Evolutionary conservation across 2,113 vertebrate genomes (phyloP).

Genomic region (Scolopax mira): DNA sequence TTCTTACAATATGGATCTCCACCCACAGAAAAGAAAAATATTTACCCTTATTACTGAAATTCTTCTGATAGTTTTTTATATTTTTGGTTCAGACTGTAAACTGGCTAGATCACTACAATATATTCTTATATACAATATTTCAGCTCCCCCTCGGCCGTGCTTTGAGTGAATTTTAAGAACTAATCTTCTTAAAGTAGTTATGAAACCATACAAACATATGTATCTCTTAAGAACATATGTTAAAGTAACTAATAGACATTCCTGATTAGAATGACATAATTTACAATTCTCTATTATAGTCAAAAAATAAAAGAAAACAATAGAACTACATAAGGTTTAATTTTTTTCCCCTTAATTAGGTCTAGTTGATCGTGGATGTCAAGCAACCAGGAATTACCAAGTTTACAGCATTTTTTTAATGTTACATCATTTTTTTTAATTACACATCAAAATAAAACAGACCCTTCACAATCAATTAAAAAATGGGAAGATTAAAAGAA

Average conservation of each 20-base stretch:
- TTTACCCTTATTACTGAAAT: neutral
- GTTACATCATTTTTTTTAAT: neutral
- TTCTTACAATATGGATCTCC: neutral
- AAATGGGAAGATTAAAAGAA: neutral
- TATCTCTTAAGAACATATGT: neutral
- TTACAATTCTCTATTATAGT: neutral
- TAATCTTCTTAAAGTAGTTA: neutral
- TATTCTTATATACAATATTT: neutral
- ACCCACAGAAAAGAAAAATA: neutral
- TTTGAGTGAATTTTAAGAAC: neutral
- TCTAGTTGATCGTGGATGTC: neutral
- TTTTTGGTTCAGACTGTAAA: neutral
- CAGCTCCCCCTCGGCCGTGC: neutral
- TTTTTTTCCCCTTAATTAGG: neutral
- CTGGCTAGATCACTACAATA: neutral
- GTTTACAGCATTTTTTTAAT: neutral
- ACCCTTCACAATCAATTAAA: neutral
- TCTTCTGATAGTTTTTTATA: neutral
- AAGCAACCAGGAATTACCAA: neutral
- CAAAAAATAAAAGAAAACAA: neutral
- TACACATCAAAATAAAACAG: neutral
- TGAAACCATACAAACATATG: neutral
- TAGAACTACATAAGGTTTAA: neutral
- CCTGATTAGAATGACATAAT: neutral
- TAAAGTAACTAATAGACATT: neutral